These are phyloP conservation scores for Panzeria rudis DNA, from an alignment of 2,888 invertebrate genomes.

Conservation along the genomic window DNA sequence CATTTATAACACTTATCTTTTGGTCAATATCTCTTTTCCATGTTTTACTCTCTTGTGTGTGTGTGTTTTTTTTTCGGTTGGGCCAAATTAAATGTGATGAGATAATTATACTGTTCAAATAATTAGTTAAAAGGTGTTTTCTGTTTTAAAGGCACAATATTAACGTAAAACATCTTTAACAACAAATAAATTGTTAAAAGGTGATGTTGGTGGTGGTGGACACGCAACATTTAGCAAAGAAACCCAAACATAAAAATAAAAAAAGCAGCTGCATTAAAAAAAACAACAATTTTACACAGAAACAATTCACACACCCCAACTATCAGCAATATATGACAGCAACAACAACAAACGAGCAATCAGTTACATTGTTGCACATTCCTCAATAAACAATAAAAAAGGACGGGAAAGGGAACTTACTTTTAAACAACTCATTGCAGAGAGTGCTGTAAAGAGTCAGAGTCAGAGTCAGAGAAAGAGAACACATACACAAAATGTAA, in stretches of 20 bases:
- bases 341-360: conserved; percentile 24
- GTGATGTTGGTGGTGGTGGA: conserved; percentile 63
- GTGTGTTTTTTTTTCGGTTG: conserved; percentile 4
- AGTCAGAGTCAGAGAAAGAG: not conserved
- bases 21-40: conserved; percentile 10
- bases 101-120: conserved; percentile 42
- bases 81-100: conserved; percentile 30
- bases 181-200: conserved; percentile 34
- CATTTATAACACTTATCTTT: not conserved
- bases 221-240: conserved; percentile 54
- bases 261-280: conserved; percentile 56
- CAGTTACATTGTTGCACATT: conserved; percentile 62
- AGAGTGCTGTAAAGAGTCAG: conserved; percentile 5
- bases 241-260: conserved; percentile 14
- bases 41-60: not conserved
- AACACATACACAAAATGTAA: not conserved
- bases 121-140: conserved; percentile 66
- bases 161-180: conserved; percentile 19
- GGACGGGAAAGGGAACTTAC: not conserved
- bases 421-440: not conserved
- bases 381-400: conserved; percentile 4
- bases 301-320: not conserved
- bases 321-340: not conserved
- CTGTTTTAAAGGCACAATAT: conserved; percentile 49
- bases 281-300: conserved; percentile 8